Evolutionary conservation across 1,140 invertebrate species (phyloP).

Genomic region (Halictus rubicundus): DNA sequence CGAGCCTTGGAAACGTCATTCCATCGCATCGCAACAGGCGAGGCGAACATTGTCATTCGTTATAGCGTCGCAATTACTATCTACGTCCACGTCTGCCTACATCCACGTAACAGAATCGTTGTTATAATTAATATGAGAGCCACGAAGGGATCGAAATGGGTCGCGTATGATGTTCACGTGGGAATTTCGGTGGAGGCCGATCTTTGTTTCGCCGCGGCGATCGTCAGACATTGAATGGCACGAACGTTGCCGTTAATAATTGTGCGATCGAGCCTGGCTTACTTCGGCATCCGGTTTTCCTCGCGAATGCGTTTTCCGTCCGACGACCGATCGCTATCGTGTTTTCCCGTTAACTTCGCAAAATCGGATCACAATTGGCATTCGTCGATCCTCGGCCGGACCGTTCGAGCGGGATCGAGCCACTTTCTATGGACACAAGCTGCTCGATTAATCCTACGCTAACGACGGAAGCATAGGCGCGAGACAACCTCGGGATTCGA

Average conservation of each 20-base stretch:
- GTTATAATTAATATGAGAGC: conserved; percentile 23
- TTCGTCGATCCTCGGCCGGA: no score
- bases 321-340: no score
- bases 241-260: not conserved
- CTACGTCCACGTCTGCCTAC: not conserved
- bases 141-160: not conserved
- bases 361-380: no score
- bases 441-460: not conserved
- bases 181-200: conserved; percentile 11
- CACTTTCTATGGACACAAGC: no score
- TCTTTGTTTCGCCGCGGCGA: not conserved
- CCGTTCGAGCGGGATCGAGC: no score
- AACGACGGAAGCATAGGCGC: not conserved
- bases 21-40: not conserved
- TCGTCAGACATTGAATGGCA: not conserved
- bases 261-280: not conserved
- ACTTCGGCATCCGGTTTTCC: not conserved
- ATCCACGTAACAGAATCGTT: not conserved
- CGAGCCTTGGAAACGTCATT: not conserved
- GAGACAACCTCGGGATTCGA: not conserved
- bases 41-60: conserved; percentile 1
- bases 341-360: no score
- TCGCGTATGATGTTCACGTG: conserved; percentile 13
- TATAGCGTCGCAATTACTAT: not conserved
- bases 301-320: not conserved